Conservation (phyloP, 2,797 vertebrate species). For the Coregonus ussuriensis region DNA sequence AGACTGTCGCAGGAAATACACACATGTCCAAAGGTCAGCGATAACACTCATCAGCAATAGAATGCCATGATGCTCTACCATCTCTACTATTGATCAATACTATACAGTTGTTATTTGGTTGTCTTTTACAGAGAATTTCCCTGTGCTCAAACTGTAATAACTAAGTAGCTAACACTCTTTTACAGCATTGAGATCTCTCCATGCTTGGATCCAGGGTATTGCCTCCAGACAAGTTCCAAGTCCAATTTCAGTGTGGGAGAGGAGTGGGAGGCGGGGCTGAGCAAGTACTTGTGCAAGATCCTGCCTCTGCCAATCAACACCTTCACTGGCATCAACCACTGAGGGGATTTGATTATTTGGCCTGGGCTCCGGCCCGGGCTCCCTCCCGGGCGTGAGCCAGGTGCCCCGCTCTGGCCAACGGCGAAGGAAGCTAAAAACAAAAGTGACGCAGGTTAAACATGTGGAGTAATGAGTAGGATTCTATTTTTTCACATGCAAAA, state of each 20-base stretch:
- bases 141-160: neutral
- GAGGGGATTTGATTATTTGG: conserved; percentile 10
- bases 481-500: no score
- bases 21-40: conserved; percentile 75
- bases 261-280: conserved; percentile 56
- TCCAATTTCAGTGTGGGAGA: conserved; percentile 37
- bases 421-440: no score
- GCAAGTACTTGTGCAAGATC: conserved; percentile 72
- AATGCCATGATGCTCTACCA: neutral
- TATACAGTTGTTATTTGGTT: neutral
- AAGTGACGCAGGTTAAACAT: no score
- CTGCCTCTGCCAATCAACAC: conserved; percentile 88
- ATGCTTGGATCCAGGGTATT: conserved; percentile 81
- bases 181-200: conserved; percentile 80
- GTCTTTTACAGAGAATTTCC: neutral
- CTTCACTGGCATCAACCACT: conserved; percentile 76
- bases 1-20: conserved; percentile 78
- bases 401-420: no score
- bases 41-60: neutral
- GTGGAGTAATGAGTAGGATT: no score
- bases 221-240: conserved; percentile 59
- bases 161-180: neutral
- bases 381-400: no score
- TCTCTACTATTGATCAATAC: neutral
- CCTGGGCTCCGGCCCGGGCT: no score